Evolutionary conservation across 1,140 invertebrate genomes (phyloP).

Genomic region (Andrena cerasifolii): DNA sequence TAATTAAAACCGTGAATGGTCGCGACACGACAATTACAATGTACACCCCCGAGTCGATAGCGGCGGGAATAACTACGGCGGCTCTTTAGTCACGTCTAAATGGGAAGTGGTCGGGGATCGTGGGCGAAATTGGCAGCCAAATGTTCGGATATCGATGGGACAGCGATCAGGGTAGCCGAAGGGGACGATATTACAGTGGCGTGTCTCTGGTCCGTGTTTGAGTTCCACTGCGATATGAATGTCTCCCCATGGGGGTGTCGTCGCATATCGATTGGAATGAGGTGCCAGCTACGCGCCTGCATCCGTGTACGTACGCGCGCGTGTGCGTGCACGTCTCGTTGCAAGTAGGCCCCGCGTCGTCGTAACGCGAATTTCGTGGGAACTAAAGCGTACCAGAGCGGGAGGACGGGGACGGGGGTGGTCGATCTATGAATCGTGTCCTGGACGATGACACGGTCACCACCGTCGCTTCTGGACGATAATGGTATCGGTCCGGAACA

Average conservation of each 20-base stretch:
- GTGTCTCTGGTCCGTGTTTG: conserved; percentile 59
- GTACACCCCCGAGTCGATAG: neutral
- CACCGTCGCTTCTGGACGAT: conserved; percentile 39
- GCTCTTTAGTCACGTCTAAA: neutral
- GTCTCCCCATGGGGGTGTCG: conserved; percentile 61
- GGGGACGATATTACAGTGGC: conserved; percentile 58
- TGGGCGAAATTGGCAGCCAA: conserved; percentile 35
- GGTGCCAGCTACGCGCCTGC: conserved; percentile 40
- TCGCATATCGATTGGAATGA: conserved; percentile 68
- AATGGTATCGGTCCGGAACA: conserved; percentile 48
- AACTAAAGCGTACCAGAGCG: conserved; percentile 34
- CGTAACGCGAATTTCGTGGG: conserved; percentile 58
- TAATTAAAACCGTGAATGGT: too few relatives aligned
- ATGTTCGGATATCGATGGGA: conserved; percentile 42
- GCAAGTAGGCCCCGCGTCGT: conserved; percentile 26
- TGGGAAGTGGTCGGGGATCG: neutral
- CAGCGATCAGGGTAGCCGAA: conserved; percentile 11
- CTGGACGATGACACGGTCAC: conserved; percentile 36
- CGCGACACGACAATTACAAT: neutral
- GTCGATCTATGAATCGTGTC: conserved; percentile 29
- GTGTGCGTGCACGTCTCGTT: conserved; percentile 34
- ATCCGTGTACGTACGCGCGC: neutral
- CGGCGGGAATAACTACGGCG: neutral
- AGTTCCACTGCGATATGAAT: conserved; percentile 70
- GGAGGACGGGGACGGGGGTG: conserved; percentile 11